phyloP scores from a whole-genome alignment of 2,113 vertebrate genomes.

The Pterocles burchelli region DNA sequence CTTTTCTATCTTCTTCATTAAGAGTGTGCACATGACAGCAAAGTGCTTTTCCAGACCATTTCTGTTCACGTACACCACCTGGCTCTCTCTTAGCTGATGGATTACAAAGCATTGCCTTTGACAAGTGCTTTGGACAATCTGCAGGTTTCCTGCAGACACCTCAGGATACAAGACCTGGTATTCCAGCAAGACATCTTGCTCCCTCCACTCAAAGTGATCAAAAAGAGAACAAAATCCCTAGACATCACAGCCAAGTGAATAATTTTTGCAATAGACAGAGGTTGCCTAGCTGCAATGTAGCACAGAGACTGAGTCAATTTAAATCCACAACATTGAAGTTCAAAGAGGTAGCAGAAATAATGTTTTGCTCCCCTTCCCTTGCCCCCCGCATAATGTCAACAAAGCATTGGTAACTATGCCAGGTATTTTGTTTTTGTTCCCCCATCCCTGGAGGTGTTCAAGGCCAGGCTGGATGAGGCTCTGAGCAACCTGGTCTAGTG shows the following conservation, averaged over 20 bases:
- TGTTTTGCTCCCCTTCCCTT: neutral
- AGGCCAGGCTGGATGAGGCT: too few relatives aligned
- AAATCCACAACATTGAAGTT: neutral
- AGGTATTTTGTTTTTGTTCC: too few relatives aligned
- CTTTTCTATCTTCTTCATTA: neutral
- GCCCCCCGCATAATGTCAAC: neutral
- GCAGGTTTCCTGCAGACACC: neutral
- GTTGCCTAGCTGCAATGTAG: rapidly evolving
- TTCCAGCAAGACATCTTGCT: neutral
- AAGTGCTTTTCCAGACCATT: neutral
- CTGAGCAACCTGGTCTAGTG: too few relatives aligned
- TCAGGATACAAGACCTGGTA: neutral
- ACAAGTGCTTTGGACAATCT: neutral
- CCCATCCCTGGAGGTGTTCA: too few relatives aligned
- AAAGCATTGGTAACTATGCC: neutral
- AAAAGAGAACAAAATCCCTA: neutral
- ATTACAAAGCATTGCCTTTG: neutral
- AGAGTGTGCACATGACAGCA: neutral
- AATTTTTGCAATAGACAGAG: neutral
- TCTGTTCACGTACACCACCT: neutral
- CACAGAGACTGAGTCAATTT: neutral
- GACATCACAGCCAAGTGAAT: neutral
- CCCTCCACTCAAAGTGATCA: neutral
- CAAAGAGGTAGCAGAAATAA: neutral
- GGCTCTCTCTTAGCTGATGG: neutral